Evolutionary conservation across 2,113 vertebrate genomes (phyloP).

Genomic region (Crotalus helleri): DNA sequence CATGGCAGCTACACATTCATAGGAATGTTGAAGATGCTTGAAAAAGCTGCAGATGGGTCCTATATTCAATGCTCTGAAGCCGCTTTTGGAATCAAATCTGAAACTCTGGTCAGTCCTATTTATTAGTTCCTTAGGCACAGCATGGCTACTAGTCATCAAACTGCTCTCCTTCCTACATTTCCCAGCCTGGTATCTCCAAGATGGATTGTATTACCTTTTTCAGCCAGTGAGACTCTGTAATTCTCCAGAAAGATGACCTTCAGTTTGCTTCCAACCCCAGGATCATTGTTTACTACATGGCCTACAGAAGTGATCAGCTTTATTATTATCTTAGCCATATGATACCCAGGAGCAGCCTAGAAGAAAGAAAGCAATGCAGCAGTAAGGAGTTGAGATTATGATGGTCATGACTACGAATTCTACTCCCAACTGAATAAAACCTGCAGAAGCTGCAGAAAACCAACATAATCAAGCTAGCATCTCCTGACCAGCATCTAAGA

Average conservation of each 20-base stretch:
- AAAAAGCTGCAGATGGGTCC: background rate
- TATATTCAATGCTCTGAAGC: background rate
- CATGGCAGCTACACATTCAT: background rate
- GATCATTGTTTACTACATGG: slow-evolving; percentile 89
- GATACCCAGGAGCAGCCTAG: slow-evolving; percentile 93
- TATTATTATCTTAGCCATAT: slow-evolving; percentile 98
- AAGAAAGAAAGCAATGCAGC: background rate
- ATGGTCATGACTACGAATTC: background rate
- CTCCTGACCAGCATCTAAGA: background rate
- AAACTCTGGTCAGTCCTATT: background rate
- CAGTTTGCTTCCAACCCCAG: slow-evolving; percentile 83
- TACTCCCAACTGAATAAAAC: background rate
- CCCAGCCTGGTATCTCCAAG: background rate
- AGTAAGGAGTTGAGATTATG: background rate
- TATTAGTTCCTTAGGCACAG: background rate
- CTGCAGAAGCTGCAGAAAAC: background rate
- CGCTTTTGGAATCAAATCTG: background rate
- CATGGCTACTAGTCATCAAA: background rate
- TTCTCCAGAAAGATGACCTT: slow-evolving; percentile 96
- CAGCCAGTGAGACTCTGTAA: slow-evolving; percentile 93
- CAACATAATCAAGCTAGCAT: background rate
- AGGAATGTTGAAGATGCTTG: background rate
- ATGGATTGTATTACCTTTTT: slow-evolving; percentile 80
- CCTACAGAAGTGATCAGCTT: slow-evolving; percentile 89
- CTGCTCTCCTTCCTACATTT: background rate